Conservation (phyloP, 2,888 invertebrate genomes). For the Cheilosia scutellata region DNA sequence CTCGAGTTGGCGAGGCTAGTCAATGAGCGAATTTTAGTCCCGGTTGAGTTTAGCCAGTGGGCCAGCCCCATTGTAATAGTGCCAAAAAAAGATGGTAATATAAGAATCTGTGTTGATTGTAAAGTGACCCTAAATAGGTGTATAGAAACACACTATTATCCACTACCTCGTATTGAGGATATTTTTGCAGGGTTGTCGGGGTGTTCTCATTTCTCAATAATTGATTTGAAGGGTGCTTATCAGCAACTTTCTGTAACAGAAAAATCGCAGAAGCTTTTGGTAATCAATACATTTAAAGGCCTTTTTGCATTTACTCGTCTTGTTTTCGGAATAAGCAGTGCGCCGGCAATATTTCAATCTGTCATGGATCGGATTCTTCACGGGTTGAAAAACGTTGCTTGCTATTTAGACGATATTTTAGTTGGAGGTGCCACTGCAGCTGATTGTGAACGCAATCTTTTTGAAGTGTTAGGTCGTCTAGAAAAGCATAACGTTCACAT, state of each 20-base stretch:
- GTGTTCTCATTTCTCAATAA: slow-evolving; percentile 21
- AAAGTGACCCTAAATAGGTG: slow-evolving; percentile 70
- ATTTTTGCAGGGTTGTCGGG: slow-evolving; percentile 34
- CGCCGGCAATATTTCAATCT: no score
- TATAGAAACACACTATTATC: slow-evolving; percentile 52
- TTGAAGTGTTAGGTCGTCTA: no score
- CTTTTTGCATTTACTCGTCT: not conserved
- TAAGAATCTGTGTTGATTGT: slow-evolving; percentile 59
- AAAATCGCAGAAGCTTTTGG: not conserved
- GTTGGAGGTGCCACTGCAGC: no score
- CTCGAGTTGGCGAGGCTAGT: slow-evolving; percentile 48
- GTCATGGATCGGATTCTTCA: no score
- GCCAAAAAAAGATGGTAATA: slow-evolving; percentile 65
- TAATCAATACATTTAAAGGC: slow-evolving; percentile 16
- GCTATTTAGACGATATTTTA: no score
- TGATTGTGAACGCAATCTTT: no score
- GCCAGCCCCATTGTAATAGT: slow-evolving; percentile 68
- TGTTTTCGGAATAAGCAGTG: no score
- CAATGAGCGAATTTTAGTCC: slow-evolving; percentile 53
- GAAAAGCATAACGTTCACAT: no score
- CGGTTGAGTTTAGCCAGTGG: slow-evolving; percentile 63
- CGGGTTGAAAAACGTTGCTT: no score
- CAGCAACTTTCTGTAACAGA: slow-evolving; percentile 21
- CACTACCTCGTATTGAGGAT: slow-evolving; percentile 28
- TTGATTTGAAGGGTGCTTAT: slow-evolving; percentile 33